Evolutionary conservation across 2,888 invertebrate genomes (phyloP).

Genomic region (Drosophila imparisetae): DNA sequence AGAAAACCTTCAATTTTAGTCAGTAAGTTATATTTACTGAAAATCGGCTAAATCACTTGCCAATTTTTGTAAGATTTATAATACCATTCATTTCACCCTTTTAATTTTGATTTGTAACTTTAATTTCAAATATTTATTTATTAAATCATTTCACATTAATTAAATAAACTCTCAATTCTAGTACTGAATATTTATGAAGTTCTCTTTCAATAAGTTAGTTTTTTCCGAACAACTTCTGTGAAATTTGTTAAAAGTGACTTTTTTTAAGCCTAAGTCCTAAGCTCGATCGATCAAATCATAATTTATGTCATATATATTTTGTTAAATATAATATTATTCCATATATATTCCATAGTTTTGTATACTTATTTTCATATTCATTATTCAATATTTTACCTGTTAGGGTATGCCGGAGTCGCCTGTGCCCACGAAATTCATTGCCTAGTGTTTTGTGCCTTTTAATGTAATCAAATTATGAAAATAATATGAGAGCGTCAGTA

Average conservation of each 20-base stretch:
- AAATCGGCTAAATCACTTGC: too few relatives aligned
- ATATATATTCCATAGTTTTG: background rate
- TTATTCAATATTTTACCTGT: background rate
- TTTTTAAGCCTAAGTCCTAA: too few relatives aligned
- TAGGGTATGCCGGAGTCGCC: constrained; percentile 27
- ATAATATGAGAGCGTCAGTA: constrained; percentile 67
- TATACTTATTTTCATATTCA: background rate
- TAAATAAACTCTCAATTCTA: too few relatives aligned
- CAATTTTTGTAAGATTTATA: background rate
- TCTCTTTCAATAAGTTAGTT: too few relatives aligned
- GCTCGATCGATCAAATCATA: too few relatives aligned
- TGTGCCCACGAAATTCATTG: background rate
- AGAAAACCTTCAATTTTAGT: too few relatives aligned
- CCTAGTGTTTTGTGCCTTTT: constrained; percentile 47
- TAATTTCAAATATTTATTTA: too few relatives aligned
- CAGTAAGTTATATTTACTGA: too few relatives aligned
- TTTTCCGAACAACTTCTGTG: background rate
- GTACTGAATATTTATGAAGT: too few relatives aligned
- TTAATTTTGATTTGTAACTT: background rate
- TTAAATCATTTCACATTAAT: too few relatives aligned
- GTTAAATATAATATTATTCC: too few relatives aligned
- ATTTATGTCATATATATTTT: background rate
- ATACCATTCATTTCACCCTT: background rate
- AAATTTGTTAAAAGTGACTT: too few relatives aligned
- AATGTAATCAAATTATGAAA: constrained; percentile 81